Percentiles rank a stretch among this genome's conserved stretches.
Evolutionary conservation across 2,888 invertebrate species (phyloP).

Genomic region (Gryllus longicercus): DNA sequence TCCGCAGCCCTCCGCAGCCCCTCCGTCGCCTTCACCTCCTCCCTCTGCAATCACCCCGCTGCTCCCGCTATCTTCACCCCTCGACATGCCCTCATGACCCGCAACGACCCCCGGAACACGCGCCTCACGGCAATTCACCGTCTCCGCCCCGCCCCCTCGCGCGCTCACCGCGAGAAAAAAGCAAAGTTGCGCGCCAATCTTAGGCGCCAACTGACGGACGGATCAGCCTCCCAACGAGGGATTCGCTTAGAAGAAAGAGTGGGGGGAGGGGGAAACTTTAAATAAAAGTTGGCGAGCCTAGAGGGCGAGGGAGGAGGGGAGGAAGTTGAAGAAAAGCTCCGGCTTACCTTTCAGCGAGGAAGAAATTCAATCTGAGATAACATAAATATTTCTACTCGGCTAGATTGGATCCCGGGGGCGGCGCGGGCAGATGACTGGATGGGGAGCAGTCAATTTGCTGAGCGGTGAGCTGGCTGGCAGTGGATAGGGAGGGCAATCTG

Average conservation of each 20-base stretch:
- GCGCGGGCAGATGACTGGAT: neutral
- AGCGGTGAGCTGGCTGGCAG: neutral
- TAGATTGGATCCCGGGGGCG: neutral
- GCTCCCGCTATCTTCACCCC: too few species aligned
- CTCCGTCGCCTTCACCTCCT: too few species aligned
- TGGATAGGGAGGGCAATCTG: neutral
- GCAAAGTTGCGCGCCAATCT: too few species aligned
- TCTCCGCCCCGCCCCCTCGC: too few species aligned
- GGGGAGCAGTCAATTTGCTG: conserved; percentile 8
- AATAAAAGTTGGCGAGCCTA: neutral
- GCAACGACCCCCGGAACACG: too few species aligned
- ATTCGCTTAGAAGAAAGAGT: neutral
- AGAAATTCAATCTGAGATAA: conserved; percentile 10
- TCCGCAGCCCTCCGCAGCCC: too few species aligned
- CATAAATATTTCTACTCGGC: conserved; percentile 17
- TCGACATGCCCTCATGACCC: too few species aligned
- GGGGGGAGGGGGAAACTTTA: neutral
- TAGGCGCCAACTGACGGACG: too few species aligned
- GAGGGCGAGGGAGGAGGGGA: neutral
- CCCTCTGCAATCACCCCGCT: too few species aligned
- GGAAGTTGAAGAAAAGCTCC: neutral
- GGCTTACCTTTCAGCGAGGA: conserved; percentile 4
- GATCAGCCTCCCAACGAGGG: too few species aligned
- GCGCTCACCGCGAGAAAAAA: too few species aligned
- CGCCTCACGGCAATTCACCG: too few species aligned